These are phyloP conservation scores for Cryptosula pallasiana DNA, from an alignment of 2,888 invertebrate genomes.

Conservation along the genomic window DNA sequence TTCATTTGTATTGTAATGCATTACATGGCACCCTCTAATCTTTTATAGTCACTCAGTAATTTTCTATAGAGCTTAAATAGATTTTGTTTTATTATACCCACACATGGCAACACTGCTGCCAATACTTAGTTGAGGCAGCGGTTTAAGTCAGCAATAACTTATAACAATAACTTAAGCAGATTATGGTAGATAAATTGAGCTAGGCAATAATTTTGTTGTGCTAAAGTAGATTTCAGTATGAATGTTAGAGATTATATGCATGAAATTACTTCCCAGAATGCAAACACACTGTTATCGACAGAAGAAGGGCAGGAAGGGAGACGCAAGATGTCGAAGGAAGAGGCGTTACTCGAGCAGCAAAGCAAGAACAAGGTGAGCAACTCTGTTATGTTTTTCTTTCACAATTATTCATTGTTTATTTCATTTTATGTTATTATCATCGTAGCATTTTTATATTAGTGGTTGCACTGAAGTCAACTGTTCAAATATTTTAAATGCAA, in stretches of 20 bases:
- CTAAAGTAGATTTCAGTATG: background rate
- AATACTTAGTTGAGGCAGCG: background rate
- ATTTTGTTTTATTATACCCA: background rate
- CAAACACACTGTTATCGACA: constrained; percentile 1
- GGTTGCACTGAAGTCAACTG: too few relatives aligned
- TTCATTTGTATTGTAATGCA: background rate
- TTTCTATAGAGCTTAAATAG: background rate
- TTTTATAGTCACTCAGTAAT: background rate
- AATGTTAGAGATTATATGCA: constrained; percentile 22
- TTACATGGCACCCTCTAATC: background rate
- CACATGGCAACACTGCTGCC: background rate
- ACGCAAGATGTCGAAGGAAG: constrained; percentile 3
- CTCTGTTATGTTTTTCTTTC: too few relatives aligned
- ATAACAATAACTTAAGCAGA: too few relatives aligned
- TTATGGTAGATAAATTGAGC: too few relatives aligned
- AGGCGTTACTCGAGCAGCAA: background rate
- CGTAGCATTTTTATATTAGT: too few relatives aligned
- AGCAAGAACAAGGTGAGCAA: constrained; percentile 2
- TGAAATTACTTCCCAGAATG: constrained; percentile 18
- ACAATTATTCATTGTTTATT: too few relatives aligned
- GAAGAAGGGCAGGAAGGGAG: constrained; percentile 8
- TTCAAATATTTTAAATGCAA: too few relatives aligned
- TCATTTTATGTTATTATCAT: too few relatives aligned
- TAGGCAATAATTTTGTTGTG: too few relatives aligned
- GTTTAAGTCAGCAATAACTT: too few relatives aligned